Percentiles rank a stretch among this genome's conserved stretches.
Evolutionary conservation across 2,113 vertebrate species (phyloP).

Genomic region (Beaufortia kweichowensis): DNA sequence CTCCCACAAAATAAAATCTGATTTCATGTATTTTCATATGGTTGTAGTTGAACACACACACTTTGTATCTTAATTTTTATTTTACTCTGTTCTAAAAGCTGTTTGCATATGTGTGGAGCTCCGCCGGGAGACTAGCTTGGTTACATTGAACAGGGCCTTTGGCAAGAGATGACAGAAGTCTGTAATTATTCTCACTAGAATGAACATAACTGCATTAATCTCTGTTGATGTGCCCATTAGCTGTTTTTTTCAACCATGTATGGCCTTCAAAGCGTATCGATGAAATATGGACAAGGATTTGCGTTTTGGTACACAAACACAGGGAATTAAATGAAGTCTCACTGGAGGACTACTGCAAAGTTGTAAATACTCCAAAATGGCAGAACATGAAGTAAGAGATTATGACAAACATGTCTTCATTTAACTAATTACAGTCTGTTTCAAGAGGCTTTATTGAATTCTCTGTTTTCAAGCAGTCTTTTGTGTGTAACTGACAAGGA

Average conservation of each 20-base stretch:
- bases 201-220: conserved; percentile 9
- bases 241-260: neutral
- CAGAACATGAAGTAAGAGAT: conserved; percentile 24
- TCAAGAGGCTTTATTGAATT: conserved; percentile 21
- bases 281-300: conserved; percentile 21
- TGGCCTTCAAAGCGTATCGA: conserved; percentile 29
- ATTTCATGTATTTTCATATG: neutral
- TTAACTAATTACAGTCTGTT: conserved; percentile 36
- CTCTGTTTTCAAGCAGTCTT: neutral
- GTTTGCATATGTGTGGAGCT: conserved; percentile 4
- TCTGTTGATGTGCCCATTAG: conserved; percentile 24
- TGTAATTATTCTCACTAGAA: conserved; percentile 41
- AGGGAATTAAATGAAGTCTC: conserved; percentile 30
- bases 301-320: conserved; percentile 15
- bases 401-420: conserved; percentile 30
- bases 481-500: neutral
- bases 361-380: conserved; percentile 19
- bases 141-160: conserved; percentile 16
- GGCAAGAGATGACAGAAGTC: conserved; percentile 18
- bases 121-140: conserved; percentile 19
- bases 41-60: neutral
- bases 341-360: neutral
- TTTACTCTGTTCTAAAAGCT: neutral
- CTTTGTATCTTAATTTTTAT: neutral
- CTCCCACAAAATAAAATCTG: no score